Base-by-base conservation (phyloP, 92 coral and sea anemone genomes). In the Parazoanthus swiftii region DNA sequence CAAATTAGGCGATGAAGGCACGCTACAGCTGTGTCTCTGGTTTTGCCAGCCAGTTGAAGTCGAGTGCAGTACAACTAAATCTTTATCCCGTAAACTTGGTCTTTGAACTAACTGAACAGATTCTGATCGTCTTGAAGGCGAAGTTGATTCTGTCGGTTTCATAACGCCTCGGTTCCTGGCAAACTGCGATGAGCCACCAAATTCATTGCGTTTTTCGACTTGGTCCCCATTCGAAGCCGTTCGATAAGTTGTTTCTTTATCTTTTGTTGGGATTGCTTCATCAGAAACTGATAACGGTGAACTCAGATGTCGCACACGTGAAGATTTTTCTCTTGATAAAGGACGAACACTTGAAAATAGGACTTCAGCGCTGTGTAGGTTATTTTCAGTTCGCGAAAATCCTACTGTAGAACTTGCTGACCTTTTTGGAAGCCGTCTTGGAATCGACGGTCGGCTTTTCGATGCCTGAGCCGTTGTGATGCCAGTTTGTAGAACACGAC, bases 1-100 rank as follows among this genome's bases (percentile, higher is more conserved):
- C 37, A 20, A 23, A 18, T 16, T 14, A 23, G 85, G 90, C 9
- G 92, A 86, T 0, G 90, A 46, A 18, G 90, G 88, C 10, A 80
- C 88, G 8, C 80, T 63, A 35, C 48, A 46, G 66, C 63, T 79
- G 16, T 79, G 21, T 11, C 82, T 46, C 37, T 79, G 59, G 42
- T 46, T 5, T 44, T 20, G 48, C 8, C 58, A 16, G 16, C 26
- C 63, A 25, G 58, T 10, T 4, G 54, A 43, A 6, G 39, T 43
- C 15, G 33, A 46, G 36, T 43, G 81, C 23, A 59, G 81, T 1
- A 18, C 43, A 43, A 14, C 36, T 18, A 67, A 16, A 48, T 42
- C 8, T 3, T 51, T 44, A 48, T 33, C 82, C 39, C 37, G 8
- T 79, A 20, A 26, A 20, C 66, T 48, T 5, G 82, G 37, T 79